Evolutionary conservation across 2,888 invertebrate genomes (phyloP).

Genomic region (Dryocosmus kuriphilus): DNA sequence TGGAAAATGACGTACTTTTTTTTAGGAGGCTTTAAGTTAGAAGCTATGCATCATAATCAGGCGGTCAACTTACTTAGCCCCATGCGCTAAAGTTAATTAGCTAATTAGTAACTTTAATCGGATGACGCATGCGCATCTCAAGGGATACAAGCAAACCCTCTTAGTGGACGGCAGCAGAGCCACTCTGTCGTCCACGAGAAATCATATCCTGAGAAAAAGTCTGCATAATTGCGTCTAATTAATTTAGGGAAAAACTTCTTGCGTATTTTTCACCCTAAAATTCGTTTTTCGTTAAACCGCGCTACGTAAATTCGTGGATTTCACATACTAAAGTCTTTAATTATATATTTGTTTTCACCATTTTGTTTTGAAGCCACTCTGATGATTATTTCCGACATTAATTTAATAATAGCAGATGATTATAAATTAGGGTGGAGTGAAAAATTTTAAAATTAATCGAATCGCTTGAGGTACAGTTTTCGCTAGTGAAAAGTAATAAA

Average conservation of each 20-base stretch:
- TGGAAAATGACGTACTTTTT: constrained; percentile 25
- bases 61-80: constrained; percentile 73
- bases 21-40: constrained; percentile 51
- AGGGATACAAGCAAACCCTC: constrained; percentile 78
- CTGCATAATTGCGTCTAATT: constrained; percentile 75
- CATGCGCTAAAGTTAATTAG: constrained; percentile 76
- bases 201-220: constrained; percentile 64
- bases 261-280: constrained; percentile 60
- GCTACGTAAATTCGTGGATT: constrained; percentile 1
- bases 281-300: constrained; percentile 55
- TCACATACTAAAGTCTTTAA: not conserved
- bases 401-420: too few relatives aligned
- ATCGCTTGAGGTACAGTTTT: too few relatives aligned
- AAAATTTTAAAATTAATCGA: too few relatives aligned
- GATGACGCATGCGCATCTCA: constrained; percentile 78
- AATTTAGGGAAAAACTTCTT: constrained; percentile 75
- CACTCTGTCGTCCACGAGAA: constrained; percentile 51
- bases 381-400: too few relatives aligned
- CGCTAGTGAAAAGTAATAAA: too few relatives aligned
- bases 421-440: too few relatives aligned
- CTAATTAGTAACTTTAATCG: constrained; percentile 78
- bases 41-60: constrained; percentile 76
- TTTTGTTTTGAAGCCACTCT: not conserved
- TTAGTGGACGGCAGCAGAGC: constrained; percentile 69
- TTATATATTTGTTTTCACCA: not conserved